These are phyloP conservation scores for Chinchilla lanigera DNA, from an alignment of 2,113 vertebrate genomes.

Conservation along the genomic window DNA sequence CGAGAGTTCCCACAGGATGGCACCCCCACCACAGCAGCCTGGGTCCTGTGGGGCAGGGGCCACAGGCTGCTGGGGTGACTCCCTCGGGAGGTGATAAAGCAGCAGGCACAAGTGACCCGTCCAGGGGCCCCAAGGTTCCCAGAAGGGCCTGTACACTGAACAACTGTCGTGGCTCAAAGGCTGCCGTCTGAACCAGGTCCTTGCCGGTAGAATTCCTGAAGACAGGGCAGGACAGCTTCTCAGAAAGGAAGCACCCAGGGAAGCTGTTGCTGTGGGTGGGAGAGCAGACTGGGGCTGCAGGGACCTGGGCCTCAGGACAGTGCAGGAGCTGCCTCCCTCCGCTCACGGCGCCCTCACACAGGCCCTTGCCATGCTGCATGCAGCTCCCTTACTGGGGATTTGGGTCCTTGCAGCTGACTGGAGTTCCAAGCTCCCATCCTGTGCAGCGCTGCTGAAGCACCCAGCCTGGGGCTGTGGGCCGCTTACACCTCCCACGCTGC, in stretches of 20 bases:
- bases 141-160: neutral
- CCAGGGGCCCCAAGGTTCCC: too few relatives aligned
- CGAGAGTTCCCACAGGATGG: too few relatives aligned
- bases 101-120: neutral
- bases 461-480: fast-evolving
- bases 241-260: neutral
- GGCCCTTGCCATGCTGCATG: fast-evolving
- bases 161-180: neutral
- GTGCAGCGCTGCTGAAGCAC: fast-evolving
- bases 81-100: neutral
- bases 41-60: too few relatives aligned
- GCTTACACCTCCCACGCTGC: fast-evolving
- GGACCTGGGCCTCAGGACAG: too few relatives aligned
- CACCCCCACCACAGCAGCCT: neutral
- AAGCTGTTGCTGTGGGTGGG: neutral
- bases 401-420: neutral
- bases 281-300: neutral
- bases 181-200: neutral
- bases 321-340: too few relatives aligned
- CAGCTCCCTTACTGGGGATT: fast-evolving
- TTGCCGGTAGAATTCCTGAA: neutral
- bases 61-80: neutral
- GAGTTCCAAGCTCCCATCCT: fast-evolving
- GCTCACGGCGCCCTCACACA: neutral
- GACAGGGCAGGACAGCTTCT: neutral